Conservation (phyloP, 2,888 invertebrate genomes). For the Pollenia angustigena region DNA sequence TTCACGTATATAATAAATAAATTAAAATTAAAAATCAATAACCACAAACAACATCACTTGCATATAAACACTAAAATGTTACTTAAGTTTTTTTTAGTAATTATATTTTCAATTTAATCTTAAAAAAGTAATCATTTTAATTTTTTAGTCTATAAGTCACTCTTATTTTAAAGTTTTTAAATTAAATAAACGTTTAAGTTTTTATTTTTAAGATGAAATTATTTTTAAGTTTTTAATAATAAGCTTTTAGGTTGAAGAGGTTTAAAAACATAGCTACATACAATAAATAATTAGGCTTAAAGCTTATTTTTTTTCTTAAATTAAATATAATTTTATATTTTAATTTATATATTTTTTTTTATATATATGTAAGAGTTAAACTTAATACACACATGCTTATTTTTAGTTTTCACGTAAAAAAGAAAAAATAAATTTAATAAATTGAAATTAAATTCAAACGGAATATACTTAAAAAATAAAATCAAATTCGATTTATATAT, state of each 20-base stretch:
- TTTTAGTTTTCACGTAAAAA: slow-evolving; percentile 62
- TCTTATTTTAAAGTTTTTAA: slow-evolving; percentile 40
- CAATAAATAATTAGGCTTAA: slow-evolving; percentile 61
- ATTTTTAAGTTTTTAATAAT: slow-evolving; percentile 25
- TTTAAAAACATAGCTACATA: slow-evolving; percentile 32
- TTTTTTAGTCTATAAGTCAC: slow-evolving; percentile 24
- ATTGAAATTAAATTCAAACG: slow-evolving; percentile 64
- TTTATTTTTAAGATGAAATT: slow-evolving; percentile 35
- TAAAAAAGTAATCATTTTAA: slow-evolving; percentile 1
- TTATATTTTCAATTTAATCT: slow-evolving; percentile 19
- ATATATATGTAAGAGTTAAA: slow-evolving; percentile 41
- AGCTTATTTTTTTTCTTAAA: slow-evolving; percentile 55
- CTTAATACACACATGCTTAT: slow-evolving; percentile 61
- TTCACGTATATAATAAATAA: slow-evolving; percentile 62
- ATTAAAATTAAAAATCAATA: slow-evolving; percentile 22
- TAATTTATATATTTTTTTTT: slow-evolving; percentile 40
- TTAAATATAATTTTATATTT: slow-evolving; percentile 52
- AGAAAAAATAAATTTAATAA: neutral
- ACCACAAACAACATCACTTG: slow-evolving; percentile 59
- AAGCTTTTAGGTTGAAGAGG: slow-evolving; percentile 26
- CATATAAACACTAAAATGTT: slow-evolving; percentile 64
- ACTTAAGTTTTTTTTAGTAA: slow-evolving; percentile 67
- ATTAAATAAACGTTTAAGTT: slow-evolving; percentile 10
- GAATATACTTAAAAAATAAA: slow-evolving; percentile 61
- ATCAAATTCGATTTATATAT: slow-evolving; percentile 59